Evolutionary conservation across 2,113 vertebrate species (phyloP), one percentile per base, ranked within the genome.

Genomic region (Acrocephalus kingi): DNA sequence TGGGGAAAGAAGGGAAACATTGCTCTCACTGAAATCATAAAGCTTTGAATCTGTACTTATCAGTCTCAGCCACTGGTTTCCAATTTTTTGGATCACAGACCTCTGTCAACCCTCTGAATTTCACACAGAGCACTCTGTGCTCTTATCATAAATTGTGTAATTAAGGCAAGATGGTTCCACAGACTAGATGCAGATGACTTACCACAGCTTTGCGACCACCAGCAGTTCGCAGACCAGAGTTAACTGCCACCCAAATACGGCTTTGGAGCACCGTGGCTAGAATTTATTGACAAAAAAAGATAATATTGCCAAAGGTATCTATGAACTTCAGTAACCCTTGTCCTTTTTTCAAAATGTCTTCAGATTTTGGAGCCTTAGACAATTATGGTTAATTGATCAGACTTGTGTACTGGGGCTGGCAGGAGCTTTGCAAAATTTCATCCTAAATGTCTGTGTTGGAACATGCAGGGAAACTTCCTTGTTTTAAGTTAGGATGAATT

Each of bases 71-170:
- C 93, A 90, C 94, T 97, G 86, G 72, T 94, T 97, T 97, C 91
- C 89, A 97, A 93, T 96, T 97, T 95, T 97, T 96, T 97, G 83
- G 95, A 97, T 95, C 95, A 94, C 83, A 94, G 96, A 94, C 93
- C 96, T 95, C 94, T 94, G 95, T 96, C 91, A 94, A 63, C 93
- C 80, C 79, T 86, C 83, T 92, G 96, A 93, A 94, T 93, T 94
- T 96, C 94, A 92, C 95, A 94, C 86, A 93, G 90, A 95, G 76
- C 76, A 63, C 72, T 95, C 91, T 81, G 67, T 83, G 69, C 83
- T 93, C 95, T 97, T 97, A 96, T 95, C 96, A 89, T 87, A 97
- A 93, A 92, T 93, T 75, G 83, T 48, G 89, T 97, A 97, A 97
- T 96, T 95, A 93, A 96, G 93, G 76, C 95, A 97, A 96, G 94